Base-by-base conservation (phyloP, 2,888 invertebrate genomes). In the Dexiosoma caninum region DNA sequence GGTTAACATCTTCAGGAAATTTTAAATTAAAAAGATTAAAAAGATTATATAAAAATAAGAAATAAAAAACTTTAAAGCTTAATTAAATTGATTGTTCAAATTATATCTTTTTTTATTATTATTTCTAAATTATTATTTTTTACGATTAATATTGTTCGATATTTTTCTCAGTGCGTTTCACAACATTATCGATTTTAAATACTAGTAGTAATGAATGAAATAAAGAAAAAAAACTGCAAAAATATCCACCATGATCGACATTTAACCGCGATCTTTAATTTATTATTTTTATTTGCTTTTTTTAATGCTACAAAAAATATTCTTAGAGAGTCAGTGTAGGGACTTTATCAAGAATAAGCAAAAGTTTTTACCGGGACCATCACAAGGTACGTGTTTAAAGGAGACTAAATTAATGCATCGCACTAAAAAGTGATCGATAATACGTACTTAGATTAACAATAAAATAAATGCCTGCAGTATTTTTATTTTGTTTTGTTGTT, bases 381-480 rank as follows among this genome's bases (percentile, higher is more conserved):
- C 23, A n/a, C 12, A 8, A 46, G 27, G n/a, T 57, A 40, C n/a
- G 3, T 27, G 27, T 27, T 5, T 27, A 27, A 35, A 62, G 19
- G 32, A 42, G 23, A 2, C 16, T 55, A 49, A 23, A 42, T 69
- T 2, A 55, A 32, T 35, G 23, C 35, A 59, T n/a, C 42, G 19
- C n/a, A n/a, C 32, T 60, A 44, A n/a, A 66, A 70, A 76, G 59
- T 71, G 66, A 76, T 67, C 76, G 66, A 71, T 75, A 75, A 71
- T 75, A 53, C 70, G 42, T 70, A 59, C 14, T 66, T 57, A 23
- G 37, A 49, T 44, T 57, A 42, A 37, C 62, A 70, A 70, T 69
- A 49, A 78, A 74, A 55, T 27, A 27, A 72, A 74, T 69, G 40
- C 30, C 51, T 14, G 16, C 51, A 16, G 51, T 16, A 49, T 40